A percentile compares a stretch with the other conserved stretches of the same genome.
phyloP scores from a whole-genome alignment of 2,113 vertebrate genomes.

The Brachirus orientalis region DNA sequence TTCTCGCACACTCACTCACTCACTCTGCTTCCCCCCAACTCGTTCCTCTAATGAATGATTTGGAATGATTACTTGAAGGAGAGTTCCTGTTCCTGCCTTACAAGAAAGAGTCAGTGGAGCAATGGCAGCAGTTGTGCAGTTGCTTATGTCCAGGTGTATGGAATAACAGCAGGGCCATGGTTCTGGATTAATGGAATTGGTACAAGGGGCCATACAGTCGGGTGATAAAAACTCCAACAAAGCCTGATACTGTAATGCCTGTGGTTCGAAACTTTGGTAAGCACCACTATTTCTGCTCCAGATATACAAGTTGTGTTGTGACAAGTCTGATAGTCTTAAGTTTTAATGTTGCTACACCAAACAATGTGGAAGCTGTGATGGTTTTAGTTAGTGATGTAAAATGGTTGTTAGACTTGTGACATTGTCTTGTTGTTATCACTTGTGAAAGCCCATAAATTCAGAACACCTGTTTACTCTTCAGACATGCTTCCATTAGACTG shows the following conservation, averaged over 20 bases:
- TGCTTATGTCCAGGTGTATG: conserved; percentile 26
- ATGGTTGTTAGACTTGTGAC: not conserved
- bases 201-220: not conserved
- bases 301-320: too few species aligned
- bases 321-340: too few species aligned
- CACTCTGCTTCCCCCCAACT: conserved; percentile 26
- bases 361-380: not conserved
- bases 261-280: conserved; percentile 50
- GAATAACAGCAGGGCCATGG: conserved; percentile 11
- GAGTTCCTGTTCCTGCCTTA: conserved; percentile 62
- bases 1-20: conserved; percentile 20
- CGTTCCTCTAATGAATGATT: conserved; percentile 63
- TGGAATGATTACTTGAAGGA: conserved; percentile 62
- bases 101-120: conserved; percentile 42
- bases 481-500: conserved; percentile 38
- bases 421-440: conserved; percentile 26
- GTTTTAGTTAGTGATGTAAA: conserved; percentile 8
- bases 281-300: not conserved
- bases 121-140: conserved; percentile 31
- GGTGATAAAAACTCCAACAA: conserved; percentile 1
- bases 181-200: conserved; percentile 10
- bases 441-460: conserved; percentile 30
- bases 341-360: too few species aligned
- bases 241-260: not conserved
- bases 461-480: conserved; percentile 44